These are phyloP conservation scores for Pegoplata infirma DNA, from an alignment of 2,888 invertebrate species.

Conservation along the genomic window DNA sequence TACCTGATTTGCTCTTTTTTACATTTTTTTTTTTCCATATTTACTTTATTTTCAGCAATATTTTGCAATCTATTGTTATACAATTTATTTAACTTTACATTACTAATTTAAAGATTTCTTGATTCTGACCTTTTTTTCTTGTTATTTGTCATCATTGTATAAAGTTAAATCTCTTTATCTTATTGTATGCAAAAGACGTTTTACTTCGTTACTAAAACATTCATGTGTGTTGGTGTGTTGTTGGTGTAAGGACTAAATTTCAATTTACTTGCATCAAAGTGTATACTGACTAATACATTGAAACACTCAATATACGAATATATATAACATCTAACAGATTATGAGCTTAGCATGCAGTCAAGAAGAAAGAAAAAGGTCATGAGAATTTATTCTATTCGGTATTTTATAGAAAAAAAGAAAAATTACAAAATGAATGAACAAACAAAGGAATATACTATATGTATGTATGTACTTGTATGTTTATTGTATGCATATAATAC, in stretches of 20 bases:
- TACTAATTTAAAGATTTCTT: conserved; percentile 54
- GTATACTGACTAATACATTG: too few species aligned
- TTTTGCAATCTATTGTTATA: conserved; percentile 47
- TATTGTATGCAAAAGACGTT: conserved; percentile 53
- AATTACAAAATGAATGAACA: conserved; percentile 34
- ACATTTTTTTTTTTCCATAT: too few species aligned
- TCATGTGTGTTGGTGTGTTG: neutral
- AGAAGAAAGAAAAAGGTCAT: conserved; percentile 59
- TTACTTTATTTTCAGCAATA: neutral
- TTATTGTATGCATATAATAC: too few species aligned
- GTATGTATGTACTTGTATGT: too few species aligned
- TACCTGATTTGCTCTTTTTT: too few species aligned
- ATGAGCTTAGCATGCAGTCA: conserved; percentile 56
- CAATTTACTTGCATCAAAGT: conserved; percentile 54
- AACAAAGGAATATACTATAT: conserved; percentile 43
- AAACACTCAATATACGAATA: too few species aligned
- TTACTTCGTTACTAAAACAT: conserved; percentile 27
- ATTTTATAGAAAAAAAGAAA: conserved; percentile 25
- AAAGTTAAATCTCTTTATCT: conserved; percentile 49
- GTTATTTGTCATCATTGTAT: conserved; percentile 41
- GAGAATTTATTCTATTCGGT: conserved; percentile 21
- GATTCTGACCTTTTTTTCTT: conserved; percentile 46
- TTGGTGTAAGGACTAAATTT: conserved; percentile 38
- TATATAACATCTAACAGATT: conserved; percentile 50
- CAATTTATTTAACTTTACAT: conserved; percentile 41